These are phyloP conservation scores for Noturus placidus DNA, from an alignment of 2,113 vertebrate species.

Conservation along the genomic window DNA sequence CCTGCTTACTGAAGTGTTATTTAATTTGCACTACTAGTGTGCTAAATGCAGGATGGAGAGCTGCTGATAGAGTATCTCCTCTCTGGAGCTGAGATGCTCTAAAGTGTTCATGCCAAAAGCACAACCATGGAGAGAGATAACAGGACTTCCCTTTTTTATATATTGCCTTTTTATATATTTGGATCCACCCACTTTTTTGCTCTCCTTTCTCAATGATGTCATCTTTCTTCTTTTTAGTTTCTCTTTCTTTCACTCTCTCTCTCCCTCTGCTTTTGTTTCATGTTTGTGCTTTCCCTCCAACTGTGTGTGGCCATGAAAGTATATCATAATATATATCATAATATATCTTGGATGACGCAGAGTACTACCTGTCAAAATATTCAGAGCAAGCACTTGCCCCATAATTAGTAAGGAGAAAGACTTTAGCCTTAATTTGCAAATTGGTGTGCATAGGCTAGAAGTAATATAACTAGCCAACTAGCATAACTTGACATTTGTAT, in stretches of 20 bases:
- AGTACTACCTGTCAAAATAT: not conserved
- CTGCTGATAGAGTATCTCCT: conserved; percentile 63
- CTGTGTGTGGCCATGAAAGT: not conserved
- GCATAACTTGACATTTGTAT: not conserved
- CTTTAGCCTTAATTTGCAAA: not conserved
- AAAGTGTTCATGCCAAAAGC: conserved; percentile 38
- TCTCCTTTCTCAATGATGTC: not conserved
- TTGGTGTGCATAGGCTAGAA: not conserved
- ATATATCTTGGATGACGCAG: not conserved
- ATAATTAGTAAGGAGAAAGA: not conserved
- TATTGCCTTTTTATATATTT: not conserved
- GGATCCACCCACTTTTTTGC: not conserved
- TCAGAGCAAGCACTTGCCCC: not conserved
- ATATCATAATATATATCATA: not conserved
- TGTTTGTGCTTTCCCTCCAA: not conserved
- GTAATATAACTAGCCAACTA: not conserved
- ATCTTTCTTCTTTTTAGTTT: not conserved
- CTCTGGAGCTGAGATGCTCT: conserved; percentile 43
- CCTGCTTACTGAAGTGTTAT: conserved; percentile 44
- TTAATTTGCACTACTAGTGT: conserved; percentile 60
- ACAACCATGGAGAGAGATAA: conserved; percentile 28
- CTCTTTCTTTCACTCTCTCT: not conserved
- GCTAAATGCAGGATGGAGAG: conserved; percentile 69
- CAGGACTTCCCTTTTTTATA: conserved; percentile 16
- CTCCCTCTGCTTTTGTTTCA: not conserved